A percentile compares a stretch with the other conserved stretches of the same genome.
phyloP scores from a whole-genome alignment of 2,888 invertebrate species.

The Andrena chrysosceles region DNA sequence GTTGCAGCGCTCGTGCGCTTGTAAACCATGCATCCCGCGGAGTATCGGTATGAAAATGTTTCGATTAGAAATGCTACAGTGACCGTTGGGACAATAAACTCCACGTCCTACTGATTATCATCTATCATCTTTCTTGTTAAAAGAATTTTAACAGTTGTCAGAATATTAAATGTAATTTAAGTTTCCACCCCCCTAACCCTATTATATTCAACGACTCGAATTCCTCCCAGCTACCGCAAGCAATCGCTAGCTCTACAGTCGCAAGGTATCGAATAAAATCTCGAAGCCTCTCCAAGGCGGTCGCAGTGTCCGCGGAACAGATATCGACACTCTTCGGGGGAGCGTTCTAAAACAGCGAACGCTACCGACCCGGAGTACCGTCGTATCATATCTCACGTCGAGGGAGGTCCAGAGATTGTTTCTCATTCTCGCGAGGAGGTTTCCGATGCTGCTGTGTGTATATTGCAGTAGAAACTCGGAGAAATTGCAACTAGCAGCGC shows the following conservation, averaged over 20 bases:
- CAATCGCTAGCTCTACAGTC: neutral
- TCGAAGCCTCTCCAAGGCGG: neutral
- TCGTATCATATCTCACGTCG: conserved; percentile 57
- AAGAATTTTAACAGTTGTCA: neutral
- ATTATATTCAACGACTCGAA: neutral
- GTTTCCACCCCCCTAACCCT: neutral
- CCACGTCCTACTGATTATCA: neutral
- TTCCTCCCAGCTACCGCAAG: no score
- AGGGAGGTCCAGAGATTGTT: conserved; percentile 49
- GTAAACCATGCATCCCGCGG: conserved; percentile 29
- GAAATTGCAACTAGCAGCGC: conserved; percentile 68
- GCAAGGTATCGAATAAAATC: neutral
- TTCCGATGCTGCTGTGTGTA: conserved; percentile 57
- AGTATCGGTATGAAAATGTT: conserved; percentile 51
- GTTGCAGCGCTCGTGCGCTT: conserved; percentile 18
- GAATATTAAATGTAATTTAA: neutral
- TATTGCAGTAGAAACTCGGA: conserved; percentile 62
- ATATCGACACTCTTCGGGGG: conserved; percentile 31
- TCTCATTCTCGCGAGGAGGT: conserved; percentile 65
- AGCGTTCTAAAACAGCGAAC: conserved; percentile 20
- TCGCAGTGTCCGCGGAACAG: neutral
- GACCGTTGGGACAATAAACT: conserved; percentile 25
- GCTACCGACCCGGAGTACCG: conserved; percentile 41
- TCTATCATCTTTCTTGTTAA: neutral
- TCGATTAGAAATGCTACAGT: conserved; percentile 28